Evolutionary conservation across 1,140 invertebrate species (phyloP), one percentile per base, ranked within the genome.

Genomic region (Pseudobourletiella spinata): DNA sequence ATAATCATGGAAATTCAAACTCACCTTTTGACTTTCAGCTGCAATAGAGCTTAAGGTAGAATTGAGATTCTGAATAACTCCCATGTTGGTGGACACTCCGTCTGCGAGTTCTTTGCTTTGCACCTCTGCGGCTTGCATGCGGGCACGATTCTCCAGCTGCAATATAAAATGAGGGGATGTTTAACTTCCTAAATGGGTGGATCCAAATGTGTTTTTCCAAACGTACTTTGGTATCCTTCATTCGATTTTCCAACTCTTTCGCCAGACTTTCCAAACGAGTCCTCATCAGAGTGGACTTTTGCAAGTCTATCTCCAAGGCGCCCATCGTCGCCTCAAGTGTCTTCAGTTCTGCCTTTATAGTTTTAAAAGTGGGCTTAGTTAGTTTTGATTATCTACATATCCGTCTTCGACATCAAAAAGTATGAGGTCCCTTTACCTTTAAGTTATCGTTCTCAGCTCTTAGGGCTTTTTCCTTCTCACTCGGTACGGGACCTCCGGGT

Each of bases 231-330:
- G 66, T 63, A 29, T 52, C 54, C 56, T 64, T 57, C 4, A 61
- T 66, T 32, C 63, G 60, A 24, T 64, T 69, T 35, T 69, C 56
- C 24, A 69, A 55, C 32, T 66, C 67, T 43, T 62, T 64, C 48
- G 65, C 63, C n/a, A 69, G 50, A 24, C 44, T 50, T 42, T 69
- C 67, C 18, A 69, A 42, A 1, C 64, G 57, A 20, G 60, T 57
- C 39, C 61, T 52, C 61, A 64, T 56, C 35, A 28, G 43, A 22
- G 28, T 46, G 15, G 67, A 66, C 32, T 61, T 64, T 22, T 35
- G 32, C 15, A 66, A 57, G 24, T 69, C 61, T 44, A 20, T 44
- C 54, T 66, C 26, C 46, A 64, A 15, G 29, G 14, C 44, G 11
- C 29, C 39, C 26, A 64, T 52, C 16, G 56, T 64, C 15, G 39